Evolutionary conservation across 2,797 vertebrate genomes (phyloP), one percentile per base, ranked within the genome.

Genomic region (Chrysocyon brachyurus): DNA sequence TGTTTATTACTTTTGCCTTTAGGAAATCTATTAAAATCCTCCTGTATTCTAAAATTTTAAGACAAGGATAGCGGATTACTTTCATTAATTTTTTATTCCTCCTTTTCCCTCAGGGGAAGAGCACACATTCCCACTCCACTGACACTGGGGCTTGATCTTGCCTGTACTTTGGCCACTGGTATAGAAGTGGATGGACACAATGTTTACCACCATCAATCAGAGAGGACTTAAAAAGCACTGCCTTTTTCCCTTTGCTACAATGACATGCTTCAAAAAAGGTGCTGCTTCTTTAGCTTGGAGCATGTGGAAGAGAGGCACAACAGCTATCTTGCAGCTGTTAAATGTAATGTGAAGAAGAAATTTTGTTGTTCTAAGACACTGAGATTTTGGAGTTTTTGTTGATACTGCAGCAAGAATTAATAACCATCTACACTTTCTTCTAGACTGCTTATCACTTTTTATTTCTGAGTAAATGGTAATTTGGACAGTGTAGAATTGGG

Each of bases 1-100:
- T 28, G 70, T 82, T 89, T 82, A 79, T 66, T 92, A 78, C 21
- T 78, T 90, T 40, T 96, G 78, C 63, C 77, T 95, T 90, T 78
- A 92, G 26, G 77, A 68, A 33, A 90, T 54, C 85, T 85, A 63
- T 75, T 94, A 64, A 70, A 40, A 40, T 40, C n/a, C 63, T 16
- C 4, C 12, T 93, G 31, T 12, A 79, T 9, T 7, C 73, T 81
- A 21, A 87, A 86, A 78, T 36, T 77, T 14, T 46, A 81, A 64
- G n/a, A 26, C 21, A 89, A 61, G 12, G 19, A 52, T 57, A 17
- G n/a, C 26, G 82, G 26, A 52, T 2, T 88, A 10, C 73, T 70
- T 72, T 56, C 26, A 14, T 8, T 8, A 63, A 87, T 68, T 36
- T 49, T 88, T 36, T 31, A 75, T 40, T 94, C 22, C 8, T 19